Evolutionary conservation across 2,113 vertebrate genomes (phyloP), one percentile per base, ranked within the genome.

Genomic region (Plectropomus leopardus): DNA sequence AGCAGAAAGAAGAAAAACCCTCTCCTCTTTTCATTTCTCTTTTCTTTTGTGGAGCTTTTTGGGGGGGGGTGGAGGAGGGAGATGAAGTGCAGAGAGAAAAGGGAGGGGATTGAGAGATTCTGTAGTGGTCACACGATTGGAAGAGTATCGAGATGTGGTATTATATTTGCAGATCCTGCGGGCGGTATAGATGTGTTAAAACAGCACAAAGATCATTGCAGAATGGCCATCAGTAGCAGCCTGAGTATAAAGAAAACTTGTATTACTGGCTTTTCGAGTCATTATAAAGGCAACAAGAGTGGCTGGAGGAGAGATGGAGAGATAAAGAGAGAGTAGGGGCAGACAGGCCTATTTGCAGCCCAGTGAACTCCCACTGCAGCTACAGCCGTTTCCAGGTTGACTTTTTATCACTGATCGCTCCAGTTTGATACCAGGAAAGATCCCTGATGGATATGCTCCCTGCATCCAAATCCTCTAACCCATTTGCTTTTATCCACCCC

Each of bases 1-100:
- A 78, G 72, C 88, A 91, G 89, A 78, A 80, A 84, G 86, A 68
- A 87, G 73, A 88, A 92, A 94, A 94, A 85, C 86, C 84, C 79
- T 76, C 86, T 91, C 80, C 85, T 90, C 83, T 87, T 92, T 94
- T 92, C 94, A 92, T 94, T 95, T 94, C 89, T 92, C 90, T 92
- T 75, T 81, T 90, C 88, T 84, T 86, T 85, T 87, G 82, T 86
- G 59, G 64, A 78, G 84, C 59, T 85, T 87, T 86, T 84, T 87
- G 80, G 83, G 23, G 66, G 72, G 58, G 79, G 59, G n/a, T 26
- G 51, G 65, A 83, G 83, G 89, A 84, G 88, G 76, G 74, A 84
- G 69, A 81, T 72, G 78, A 79, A 76, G 80, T 32, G 69, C 50
- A 55, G 77, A 66, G 55, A 61, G 87, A 74, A 54, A 58, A n/a